Evolutionary conservation across 2,113 vertebrate species (phyloP).

Genomic region (Prionailurus viverrinus): DNA sequence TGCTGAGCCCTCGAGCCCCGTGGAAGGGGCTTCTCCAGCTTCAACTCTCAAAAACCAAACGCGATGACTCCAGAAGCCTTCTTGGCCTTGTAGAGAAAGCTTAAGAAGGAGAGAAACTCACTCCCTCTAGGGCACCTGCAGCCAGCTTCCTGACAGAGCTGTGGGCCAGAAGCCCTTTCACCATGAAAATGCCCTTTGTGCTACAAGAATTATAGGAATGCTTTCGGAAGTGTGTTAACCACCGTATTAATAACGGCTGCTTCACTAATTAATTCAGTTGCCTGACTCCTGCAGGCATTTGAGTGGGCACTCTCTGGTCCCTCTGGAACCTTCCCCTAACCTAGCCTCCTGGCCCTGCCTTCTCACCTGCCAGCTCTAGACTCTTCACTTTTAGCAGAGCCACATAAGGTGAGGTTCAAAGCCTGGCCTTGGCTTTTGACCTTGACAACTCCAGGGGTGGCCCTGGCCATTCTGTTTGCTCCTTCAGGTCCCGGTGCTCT

Average conservation of each 20-base stretch:
- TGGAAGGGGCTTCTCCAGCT: not conserved
- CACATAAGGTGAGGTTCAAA: not conserved
- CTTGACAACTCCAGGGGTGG: not conserved
- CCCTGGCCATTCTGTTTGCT: not conserved
- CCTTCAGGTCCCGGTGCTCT: not conserved
- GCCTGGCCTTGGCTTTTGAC: not conserved
- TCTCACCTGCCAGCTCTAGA: not conserved
- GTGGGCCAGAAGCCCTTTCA: not conserved
- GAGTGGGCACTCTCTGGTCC: not conserved
- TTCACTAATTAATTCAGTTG: not conserved
- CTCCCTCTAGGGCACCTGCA: not conserved
- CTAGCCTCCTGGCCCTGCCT: not conserved
- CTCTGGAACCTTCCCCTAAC: not conserved
- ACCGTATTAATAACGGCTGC: not conserved
- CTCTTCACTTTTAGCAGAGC: not conserved
- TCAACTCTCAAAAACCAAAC: not conserved
- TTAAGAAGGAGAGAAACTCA: not conserved
- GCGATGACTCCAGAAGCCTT: not conserved
- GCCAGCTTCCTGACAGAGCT: not conserved
- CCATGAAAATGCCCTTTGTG: not conserved
- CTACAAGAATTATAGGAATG: not conserved
- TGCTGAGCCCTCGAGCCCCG: not conserved
- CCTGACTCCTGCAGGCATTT: not conserved
- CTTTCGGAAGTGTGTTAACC: not conserved
- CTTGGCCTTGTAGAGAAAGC: not conserved